Evolutionary conservation across 2,113 vertebrate species (phyloP).

Genomic region (Clarias macrocephalus): DNA sequence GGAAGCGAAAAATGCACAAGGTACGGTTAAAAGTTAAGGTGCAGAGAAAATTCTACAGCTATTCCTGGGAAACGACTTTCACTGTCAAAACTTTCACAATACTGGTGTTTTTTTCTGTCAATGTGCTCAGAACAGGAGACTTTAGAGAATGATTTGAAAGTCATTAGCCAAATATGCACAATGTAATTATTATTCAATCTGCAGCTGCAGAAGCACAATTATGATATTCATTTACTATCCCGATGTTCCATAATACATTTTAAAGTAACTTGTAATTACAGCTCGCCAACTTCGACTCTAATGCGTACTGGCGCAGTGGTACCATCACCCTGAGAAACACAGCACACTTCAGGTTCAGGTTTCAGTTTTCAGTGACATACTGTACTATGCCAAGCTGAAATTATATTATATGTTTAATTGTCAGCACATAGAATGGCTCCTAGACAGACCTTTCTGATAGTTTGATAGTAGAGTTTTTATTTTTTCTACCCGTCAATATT

Average conservation of each 20-base stretch:
- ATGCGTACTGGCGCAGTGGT: neutral
- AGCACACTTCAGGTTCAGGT: neutral
- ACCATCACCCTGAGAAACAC: slow-evolving; percentile 1
- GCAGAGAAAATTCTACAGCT: neutral
- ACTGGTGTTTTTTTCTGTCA: neutral
- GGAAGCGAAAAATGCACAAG: neutral
- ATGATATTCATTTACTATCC: neutral
- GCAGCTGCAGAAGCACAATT: neutral
- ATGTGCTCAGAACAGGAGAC: neutral
- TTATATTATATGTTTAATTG: neutral
- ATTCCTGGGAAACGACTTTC: neutral
- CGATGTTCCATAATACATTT: neutral
- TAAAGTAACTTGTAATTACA: neutral
- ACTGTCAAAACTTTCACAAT: neutral
- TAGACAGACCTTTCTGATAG: neutral
- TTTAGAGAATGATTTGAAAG: neutral
- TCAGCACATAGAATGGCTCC: neutral
- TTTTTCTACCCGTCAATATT: neutral
- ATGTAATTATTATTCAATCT: neutral
- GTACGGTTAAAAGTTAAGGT: neutral
- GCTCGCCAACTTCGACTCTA: neutral
- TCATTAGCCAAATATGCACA: neutral
- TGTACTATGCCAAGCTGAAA: neutral
- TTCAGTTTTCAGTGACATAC: neutral
- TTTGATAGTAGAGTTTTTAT: no score